These are phyloP conservation scores for Papilio polyxenes DNA, from an alignment of 1,140 invertebrate species.

Conservation along the genomic window DNA sequence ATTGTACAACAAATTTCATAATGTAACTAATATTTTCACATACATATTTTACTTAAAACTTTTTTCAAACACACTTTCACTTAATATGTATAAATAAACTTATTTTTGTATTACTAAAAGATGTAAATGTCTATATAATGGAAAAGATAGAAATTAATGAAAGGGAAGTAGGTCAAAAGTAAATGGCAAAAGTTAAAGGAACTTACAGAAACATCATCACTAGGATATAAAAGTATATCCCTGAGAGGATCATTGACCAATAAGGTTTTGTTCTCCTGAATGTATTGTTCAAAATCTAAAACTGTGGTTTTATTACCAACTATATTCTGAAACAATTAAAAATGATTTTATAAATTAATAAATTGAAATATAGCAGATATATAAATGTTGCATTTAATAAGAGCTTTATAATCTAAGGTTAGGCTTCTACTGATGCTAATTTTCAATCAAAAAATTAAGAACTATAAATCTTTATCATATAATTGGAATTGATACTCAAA, in stretches of 20 bases:
- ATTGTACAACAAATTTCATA: no score
- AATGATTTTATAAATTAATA: background rate
- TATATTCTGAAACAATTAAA: slow-evolving; percentile 66
- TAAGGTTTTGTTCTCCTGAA: slow-evolving; percentile 93
- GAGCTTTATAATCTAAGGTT: background rate
- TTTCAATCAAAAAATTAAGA: background rate
- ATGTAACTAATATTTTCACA: no score
- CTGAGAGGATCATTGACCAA: slow-evolving; percentile 95
- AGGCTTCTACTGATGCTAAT: background rate
- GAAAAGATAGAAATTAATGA: no score
- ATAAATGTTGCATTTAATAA: no score
- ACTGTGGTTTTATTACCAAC: slow-evolving; percentile 76
- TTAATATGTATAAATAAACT: no score
- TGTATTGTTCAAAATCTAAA: slow-evolving; percentile 94
- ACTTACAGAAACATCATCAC: slow-evolving; percentile 95
- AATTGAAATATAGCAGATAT: background rate
- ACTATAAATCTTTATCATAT: no score
- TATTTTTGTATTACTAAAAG: no score
- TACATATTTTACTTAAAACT: no score
- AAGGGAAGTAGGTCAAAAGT: no score
- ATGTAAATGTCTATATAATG: no score
- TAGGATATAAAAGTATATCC: slow-evolving; percentile 93
- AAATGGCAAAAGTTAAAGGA: slow-evolving; percentile 17
- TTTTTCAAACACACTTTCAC: no score
- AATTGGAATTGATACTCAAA: no score